phyloP scores from a whole-genome alignment of 1,140 invertebrate genomes.

The Acromyrmex charruanus region DNA sequence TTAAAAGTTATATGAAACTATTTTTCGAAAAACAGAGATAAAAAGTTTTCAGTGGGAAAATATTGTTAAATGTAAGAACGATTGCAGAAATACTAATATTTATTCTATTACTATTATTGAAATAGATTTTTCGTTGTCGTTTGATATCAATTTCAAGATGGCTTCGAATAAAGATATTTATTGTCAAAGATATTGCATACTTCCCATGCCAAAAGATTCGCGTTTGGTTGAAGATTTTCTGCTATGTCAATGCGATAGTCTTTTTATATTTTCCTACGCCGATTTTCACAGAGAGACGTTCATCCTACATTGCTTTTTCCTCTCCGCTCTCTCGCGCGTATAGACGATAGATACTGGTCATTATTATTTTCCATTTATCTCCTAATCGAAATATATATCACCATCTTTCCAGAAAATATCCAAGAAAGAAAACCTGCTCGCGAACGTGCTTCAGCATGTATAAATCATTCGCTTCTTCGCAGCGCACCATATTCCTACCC shows the following conservation, averaged over 20 bases:
- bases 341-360: slow-evolving; percentile 49
- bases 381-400: slow-evolving; percentile 59
- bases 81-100: slow-evolving; percentile 21
- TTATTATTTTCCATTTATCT: slow-evolving; percentile 62
- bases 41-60: not conserved
- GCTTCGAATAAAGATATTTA: slow-evolving; percentile 47
- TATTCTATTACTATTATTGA: slow-evolving; percentile 9
- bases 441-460: slow-evolving; percentile 12
- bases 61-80: not conserved
- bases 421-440: slow-evolving; percentile 11
- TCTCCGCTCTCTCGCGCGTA: not conserved
- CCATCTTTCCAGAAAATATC: slow-evolving; percentile 48
- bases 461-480: slow-evolving; percentile 51
- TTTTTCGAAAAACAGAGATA: not conserved
- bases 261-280: slow-evolving; percentile 60
- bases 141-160: slow-evolving; percentile 45
- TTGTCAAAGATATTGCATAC: slow-evolving; percentile 35
- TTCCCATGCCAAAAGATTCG: slow-evolving; percentile 28
- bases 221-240: slow-evolving; percentile 42
- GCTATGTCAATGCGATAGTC: slow-evolving; percentile 54
- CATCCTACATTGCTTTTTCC: slow-evolving; percentile 37
- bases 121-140: slow-evolving; percentile 34
- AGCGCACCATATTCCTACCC: not conserved
- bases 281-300: slow-evolving; percentile 48
- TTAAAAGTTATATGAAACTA: not conserved